A percentile compares a stretch with the other conserved stretches of the same genome.
Conservation (phyloP, 1,140 invertebrate genomes). For the Diploscapter pachys region DNA sequence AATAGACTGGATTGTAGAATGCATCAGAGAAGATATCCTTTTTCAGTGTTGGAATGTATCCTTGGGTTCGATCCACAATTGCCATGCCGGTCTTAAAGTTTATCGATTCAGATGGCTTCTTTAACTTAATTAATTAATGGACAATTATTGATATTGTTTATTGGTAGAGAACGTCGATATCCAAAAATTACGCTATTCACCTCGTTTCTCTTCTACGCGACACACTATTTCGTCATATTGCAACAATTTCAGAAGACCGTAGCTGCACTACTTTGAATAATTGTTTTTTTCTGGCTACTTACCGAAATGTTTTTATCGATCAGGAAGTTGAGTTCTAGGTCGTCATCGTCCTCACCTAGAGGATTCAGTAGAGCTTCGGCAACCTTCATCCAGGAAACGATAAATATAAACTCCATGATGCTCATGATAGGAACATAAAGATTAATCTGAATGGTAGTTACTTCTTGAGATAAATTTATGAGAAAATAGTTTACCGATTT, state of each 20-base stretch:
- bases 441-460: conserved; percentile 20
- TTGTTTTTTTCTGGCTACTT: conserved; percentile 11
- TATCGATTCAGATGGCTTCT: not conserved
- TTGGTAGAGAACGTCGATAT: not conserved
- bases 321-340: conserved; percentile 69
- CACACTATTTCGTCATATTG: not conserved
- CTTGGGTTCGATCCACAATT: conserved; percentile 13
- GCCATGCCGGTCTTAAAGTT: conserved; percentile 29
- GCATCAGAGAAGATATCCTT: conserved; percentile 17
- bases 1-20: conserved; percentile 6
- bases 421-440: conserved; percentile 24
- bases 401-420: conserved; percentile 17
- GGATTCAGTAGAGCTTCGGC: conserved; percentile 63
- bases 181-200: too few species aligned
- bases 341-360: conserved; percentile 63
- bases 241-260: not conserved
- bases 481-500: too few species aligned
- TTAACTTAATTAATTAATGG: not conserved
- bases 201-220: not conserved
- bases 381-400: conserved; percentile 42
- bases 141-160: not conserved
- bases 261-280: not conserved
- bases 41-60: conserved; percentile 3
- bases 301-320: conserved; percentile 71
- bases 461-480: too few species aligned